Evolutionary conservation across 2,888 invertebrate species (phyloP).

Genomic region (Ichneumoninae sp.): DNA sequence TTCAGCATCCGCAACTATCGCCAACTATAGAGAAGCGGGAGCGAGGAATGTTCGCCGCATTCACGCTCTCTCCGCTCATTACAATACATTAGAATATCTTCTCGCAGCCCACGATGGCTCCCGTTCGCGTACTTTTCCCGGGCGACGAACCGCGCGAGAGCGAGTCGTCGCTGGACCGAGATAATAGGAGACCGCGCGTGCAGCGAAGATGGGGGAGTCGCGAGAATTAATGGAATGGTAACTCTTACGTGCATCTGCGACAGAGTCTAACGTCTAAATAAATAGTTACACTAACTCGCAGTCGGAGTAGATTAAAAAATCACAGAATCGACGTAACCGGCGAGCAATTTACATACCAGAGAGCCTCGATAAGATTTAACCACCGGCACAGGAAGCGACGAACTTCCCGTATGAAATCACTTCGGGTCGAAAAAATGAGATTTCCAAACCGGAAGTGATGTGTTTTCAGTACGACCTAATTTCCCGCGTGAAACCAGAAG

Average conservation of each 20-base stretch:
- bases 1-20: conserved; percentile 15
- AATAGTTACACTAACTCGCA: background rate
- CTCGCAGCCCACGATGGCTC: conserved; percentile 56
- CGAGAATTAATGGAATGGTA: conserved; percentile 28
- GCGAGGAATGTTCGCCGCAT: conserved; percentile 36
- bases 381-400: background rate
- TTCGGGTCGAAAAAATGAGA: no score
- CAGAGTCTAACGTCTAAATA: conserved; percentile 4
- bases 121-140: conserved; percentile 38
- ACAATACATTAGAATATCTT: conserved; percentile 77
- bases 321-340: background rate
- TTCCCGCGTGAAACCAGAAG: no score
- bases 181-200: conserved; percentile 38
- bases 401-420: no score
- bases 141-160: conserved; percentile 42
- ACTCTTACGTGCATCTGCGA: background rate
- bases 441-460: no score
- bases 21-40: conserved; percentile 11
- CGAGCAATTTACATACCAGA: background rate
- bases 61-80: conserved; percentile 72
- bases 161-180: conserved; percentile 52
- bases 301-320: background rate
- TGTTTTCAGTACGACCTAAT: no score
- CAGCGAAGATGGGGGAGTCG: conserved; percentile 1
- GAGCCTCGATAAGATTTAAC: background rate